Evolutionary conservation across 2,888 invertebrate genomes (phyloP).

Genomic region (Tenthredo distinguenda): DNA sequence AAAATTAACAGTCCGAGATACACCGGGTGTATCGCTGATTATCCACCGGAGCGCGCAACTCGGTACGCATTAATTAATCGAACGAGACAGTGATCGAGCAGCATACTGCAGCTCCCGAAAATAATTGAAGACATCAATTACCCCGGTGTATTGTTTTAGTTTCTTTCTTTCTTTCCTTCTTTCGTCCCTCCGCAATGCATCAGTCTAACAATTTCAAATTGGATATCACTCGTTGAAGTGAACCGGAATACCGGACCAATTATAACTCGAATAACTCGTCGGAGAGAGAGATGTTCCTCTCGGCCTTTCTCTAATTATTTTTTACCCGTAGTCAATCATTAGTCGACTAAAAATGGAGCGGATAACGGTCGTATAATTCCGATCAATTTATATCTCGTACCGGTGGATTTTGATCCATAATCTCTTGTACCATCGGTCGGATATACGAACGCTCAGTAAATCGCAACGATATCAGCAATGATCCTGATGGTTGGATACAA

Average conservation of each 20-base stretch:
- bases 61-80: background rate
- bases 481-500: background rate
- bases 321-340: background rate
- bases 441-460: background rate
- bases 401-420: background rate
- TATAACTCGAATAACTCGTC: background rate
- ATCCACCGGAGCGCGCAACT: background rate
- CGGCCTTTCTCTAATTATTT: background rate
- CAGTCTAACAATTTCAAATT: background rate
- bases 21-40: background rate
- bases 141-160: background rate
- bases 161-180: background rate
- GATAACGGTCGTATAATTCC: background rate
- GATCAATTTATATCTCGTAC: background rate
- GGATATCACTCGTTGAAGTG: background rate
- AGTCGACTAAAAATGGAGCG: background rate
- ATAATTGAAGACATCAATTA: background rate
- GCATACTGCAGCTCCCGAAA: background rate
- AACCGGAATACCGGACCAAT: background rate
- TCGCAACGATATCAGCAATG: background rate
- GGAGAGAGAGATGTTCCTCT: background rate
- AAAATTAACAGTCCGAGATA: slow-evolving; percentile 58
- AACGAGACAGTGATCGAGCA: slow-evolving; percentile 11
- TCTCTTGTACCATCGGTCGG: background rate
- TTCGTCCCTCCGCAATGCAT: background rate